Percentiles rank a stretch among this genome's conserved stretches.
Conservation (phyloP, 2,113 vertebrate species). For the Dolichallabes microphthalmus region DNA sequence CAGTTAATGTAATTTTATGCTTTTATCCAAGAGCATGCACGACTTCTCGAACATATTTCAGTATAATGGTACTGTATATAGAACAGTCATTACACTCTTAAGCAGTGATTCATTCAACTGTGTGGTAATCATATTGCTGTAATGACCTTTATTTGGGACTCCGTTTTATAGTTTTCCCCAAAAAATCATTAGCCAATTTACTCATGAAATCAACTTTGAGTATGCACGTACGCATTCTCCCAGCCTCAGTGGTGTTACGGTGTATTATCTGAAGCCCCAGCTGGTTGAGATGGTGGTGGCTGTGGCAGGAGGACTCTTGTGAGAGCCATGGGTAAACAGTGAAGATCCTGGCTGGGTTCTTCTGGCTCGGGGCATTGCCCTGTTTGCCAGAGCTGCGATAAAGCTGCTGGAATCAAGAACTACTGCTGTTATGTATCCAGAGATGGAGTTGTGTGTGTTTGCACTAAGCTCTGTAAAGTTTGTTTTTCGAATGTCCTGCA, state of each 20-base stretch:
- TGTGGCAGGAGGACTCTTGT: slow-evolving; percentile 73
- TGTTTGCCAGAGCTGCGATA: slow-evolving; percentile 52
- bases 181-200: slow-evolving; percentile 77
- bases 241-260: slow-evolving; percentile 62
- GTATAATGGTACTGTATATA: slow-evolving; percentile 74
- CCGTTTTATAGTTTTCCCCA: slow-evolving; percentile 75
- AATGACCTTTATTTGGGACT: slow-evolving; percentile 77
- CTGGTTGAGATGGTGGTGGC: slow-evolving; percentile 74
- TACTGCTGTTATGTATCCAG: slow-evolving; percentile 47
- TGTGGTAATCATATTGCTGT: slow-evolving; percentile 75
- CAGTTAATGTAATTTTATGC: slow-evolving; percentile 69
- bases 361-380: slow-evolving; percentile 45
- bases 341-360: slow-evolving; percentile 72
- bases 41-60: slow-evolving; percentile 75
- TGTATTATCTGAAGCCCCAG: slow-evolving; percentile 71
- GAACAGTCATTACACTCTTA: slow-evolving; percentile 71
- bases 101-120: slow-evolving; percentile 70
- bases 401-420: slow-evolving; percentile 54
- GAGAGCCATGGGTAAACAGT: slow-evolving; percentile 70
- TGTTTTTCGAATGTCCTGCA: slow-evolving; percentile 37
- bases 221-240: slow-evolving; percentile 54
- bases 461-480: slow-evolving; percentile 51
- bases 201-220: slow-evolving; percentile 74
- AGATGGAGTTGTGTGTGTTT: slow-evolving; percentile 51
- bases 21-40: slow-evolving; percentile 65